Percentiles rank a stretch among this genome's conserved stretches.
Conservation (phyloP, 2,888 invertebrate species). For the Panzeria rudis region DNA sequence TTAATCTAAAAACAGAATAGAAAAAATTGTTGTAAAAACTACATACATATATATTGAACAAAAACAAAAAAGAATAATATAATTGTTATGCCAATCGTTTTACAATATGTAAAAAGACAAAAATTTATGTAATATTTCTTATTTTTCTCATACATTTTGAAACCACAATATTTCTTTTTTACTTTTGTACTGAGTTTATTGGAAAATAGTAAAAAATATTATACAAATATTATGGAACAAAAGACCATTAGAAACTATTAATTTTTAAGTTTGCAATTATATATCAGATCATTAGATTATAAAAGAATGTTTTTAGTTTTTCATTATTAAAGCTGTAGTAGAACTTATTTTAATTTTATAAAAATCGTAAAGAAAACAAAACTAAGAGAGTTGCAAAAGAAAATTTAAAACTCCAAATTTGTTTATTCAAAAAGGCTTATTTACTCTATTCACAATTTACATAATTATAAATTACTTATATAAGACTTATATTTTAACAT, state of each 20-base stretch:
- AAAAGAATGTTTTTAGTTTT: neutral
- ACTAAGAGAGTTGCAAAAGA: neutral
- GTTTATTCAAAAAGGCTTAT: slow-evolving; percentile 4
- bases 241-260: neutral
- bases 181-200: slow-evolving; percentile 22
- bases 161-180: neutral
- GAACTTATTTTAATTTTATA: neutral
- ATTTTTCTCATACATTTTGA: neutral
- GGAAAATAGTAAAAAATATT: neutral
- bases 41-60: neutral
- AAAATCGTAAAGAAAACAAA: neutral
- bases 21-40: neutral
- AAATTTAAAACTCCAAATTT: neutral
- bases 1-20: neutral
- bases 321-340: too few relatives aligned
- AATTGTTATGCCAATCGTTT: slow-evolving; percentile 42
- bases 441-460: neutral
- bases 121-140: neutral
- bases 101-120: neutral
- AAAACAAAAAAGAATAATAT: neutral
- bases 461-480: neutral
- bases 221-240: neutral
- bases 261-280: neutral
- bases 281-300: neutral
- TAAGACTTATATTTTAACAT: too few relatives aligned